phyloP scores from a whole-genome alignment of 2,797 vertebrate genomes.

The Sebastes umbrosus region DNA sequence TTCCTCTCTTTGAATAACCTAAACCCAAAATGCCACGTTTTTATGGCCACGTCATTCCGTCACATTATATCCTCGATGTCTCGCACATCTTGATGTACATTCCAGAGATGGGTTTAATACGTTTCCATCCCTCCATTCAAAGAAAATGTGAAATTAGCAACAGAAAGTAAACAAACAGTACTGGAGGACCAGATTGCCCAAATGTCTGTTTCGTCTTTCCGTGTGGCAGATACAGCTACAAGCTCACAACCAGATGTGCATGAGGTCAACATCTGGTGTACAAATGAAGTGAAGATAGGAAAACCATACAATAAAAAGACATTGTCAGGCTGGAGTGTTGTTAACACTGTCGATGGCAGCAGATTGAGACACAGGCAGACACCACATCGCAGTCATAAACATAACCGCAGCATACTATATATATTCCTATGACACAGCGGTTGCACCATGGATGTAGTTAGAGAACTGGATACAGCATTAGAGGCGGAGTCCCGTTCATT shows the following conservation, averaged over 20 bases:
- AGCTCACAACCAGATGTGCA: background rate
- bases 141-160: background rate
- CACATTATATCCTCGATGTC: background rate
- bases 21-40: background rate
- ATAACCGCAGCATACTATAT: background rate
- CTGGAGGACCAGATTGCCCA: background rate
- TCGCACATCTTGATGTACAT: background rate
- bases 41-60: background rate
- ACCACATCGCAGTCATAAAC: background rate
- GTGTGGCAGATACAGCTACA: background rate
- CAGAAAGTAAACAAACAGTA: background rate
- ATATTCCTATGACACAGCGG: background rate
- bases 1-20: background rate
- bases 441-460: background rate
- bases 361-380: too few species aligned
- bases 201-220: background rate
- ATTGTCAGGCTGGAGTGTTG: background rate
- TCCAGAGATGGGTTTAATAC: background rate
- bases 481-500: too few species aligned
- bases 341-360: background rate
- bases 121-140: background rate
- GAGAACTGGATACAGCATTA: too few species aligned
- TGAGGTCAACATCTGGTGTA: background rate
- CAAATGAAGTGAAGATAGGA: background rate
- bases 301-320: background rate